These are phyloP conservation scores for Melinaea menophilus DNA, from an alignment of 2,888 invertebrate species.

Conservation along the genomic window DNA sequence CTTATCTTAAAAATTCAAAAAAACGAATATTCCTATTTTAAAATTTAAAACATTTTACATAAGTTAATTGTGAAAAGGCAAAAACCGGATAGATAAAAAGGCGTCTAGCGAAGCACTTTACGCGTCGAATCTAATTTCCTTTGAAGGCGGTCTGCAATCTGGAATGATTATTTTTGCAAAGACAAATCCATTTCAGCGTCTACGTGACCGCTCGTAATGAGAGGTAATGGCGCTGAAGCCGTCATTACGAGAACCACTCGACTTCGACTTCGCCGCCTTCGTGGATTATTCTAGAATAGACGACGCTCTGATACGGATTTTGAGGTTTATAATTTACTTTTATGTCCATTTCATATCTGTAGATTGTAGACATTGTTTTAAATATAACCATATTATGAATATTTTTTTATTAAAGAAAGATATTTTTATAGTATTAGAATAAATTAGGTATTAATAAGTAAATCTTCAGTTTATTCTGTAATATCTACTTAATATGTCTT, in stretches of 20 bases:
- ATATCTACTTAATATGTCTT: too few relatives aligned
- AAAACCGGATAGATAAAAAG: slow-evolving; percentile 22
- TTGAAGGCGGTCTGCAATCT: slow-evolving; percentile 73
- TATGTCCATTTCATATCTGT: neutral
- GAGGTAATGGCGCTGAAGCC: slow-evolving; percentile 67
- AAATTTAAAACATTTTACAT: too few relatives aligned
- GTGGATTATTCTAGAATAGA: slow-evolving; percentile 32
- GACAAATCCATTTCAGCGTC: slow-evolving; percentile 76
- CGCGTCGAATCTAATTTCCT: slow-evolving; percentile 73
- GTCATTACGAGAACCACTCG: slow-evolving; percentile 62
- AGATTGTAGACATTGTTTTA: neutral
- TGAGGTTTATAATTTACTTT: neutral
- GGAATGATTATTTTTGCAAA: slow-evolving; percentile 75
- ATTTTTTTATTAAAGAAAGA: too few relatives aligned
- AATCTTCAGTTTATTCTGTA: too few relatives aligned
- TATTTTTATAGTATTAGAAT: too few relatives aligned
- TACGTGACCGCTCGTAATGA: slow-evolving; percentile 76
- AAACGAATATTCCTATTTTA: too few relatives aligned
- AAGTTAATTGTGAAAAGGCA: slow-evolving; percentile 3
- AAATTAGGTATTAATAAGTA: neutral
- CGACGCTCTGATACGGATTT: neutral
- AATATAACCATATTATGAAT: too few relatives aligned
- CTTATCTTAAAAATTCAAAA: too few relatives aligned
- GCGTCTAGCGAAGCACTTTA: slow-evolving; percentile 55
- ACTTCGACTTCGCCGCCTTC: slow-evolving; percentile 38